Conservation (phyloP, 2,888 invertebrate species). For the Clanis bilineata region DNA sequence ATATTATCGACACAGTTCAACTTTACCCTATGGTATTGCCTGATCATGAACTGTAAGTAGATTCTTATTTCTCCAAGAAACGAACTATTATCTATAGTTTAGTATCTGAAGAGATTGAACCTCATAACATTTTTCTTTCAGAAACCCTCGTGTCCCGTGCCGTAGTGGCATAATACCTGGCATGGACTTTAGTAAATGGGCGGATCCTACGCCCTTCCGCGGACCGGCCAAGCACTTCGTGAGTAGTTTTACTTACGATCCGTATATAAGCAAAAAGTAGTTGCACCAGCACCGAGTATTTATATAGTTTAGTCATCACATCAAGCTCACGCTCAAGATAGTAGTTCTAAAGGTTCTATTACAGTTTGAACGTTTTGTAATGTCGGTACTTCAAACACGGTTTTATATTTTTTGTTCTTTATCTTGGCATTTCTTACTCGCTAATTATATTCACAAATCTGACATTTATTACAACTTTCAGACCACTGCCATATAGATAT, state of each 20-base stretch:
- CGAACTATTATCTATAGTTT: background rate
- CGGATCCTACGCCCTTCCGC: slow-evolving; percentile 84
- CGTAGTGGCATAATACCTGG: slow-evolving; percentile 93
- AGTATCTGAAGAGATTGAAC: too few relatives aligned
- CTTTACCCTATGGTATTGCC: slow-evolving; percentile 96
- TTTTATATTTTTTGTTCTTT: background rate
- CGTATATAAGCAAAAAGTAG: slow-evolving; percentile 74
- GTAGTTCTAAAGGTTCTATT: background rate
- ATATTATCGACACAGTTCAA: slow-evolving; percentile 94
- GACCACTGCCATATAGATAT: background rate
- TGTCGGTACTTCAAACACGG: background rate
- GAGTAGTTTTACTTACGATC: slow-evolving; percentile 84
- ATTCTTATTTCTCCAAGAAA: background rate
- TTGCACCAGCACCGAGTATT: slow-evolving; percentile 48
- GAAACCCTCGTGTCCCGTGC: slow-evolving; percentile 96
- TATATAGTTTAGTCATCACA: slow-evolving; percentile 29
- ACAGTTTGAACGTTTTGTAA: background rate
- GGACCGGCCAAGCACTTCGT: slow-evolving; percentile 83
- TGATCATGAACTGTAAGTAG: slow-evolving; percentile 94
- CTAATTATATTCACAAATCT: background rate
- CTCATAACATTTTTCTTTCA: slow-evolving; percentile 56
- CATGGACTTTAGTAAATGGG: slow-evolving; percentile 95
- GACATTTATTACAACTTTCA: background rate
- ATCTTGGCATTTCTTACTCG: background rate
- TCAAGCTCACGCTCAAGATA: background rate